Percentiles rank a stretch among this genome's conserved stretches.
These are phyloP conservation scores for Hypocryptadius cinnamomeus DNA, from an alignment of 2,113 vertebrate species.

Conservation along the genomic window DNA sequence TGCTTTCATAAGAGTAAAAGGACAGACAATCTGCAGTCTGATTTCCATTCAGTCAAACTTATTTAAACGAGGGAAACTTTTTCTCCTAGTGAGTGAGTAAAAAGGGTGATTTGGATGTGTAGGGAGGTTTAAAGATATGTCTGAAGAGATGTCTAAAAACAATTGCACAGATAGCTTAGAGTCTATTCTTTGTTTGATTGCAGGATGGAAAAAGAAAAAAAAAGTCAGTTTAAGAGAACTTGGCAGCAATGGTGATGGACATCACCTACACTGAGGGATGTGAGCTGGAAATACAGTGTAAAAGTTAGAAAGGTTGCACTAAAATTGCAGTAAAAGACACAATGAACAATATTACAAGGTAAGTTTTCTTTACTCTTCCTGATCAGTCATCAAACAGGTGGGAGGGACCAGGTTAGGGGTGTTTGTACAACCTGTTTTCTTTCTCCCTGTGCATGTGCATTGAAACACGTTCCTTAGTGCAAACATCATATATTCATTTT, in stretches of 20 bases:
- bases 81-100: neutral
- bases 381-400: neutral
- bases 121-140: neutral
- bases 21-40: neutral
- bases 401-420: neutral
- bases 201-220: neutral
- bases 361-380: neutral
- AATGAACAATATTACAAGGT: neutral
- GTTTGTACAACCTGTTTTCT: neutral
- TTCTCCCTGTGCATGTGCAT: neutral
- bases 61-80: neutral
- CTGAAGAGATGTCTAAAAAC: neutral
- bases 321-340: neutral
- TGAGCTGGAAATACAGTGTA: neutral
- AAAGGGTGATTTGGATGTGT: neutral
- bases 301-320: neutral
- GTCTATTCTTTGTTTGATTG: neutral
- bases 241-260: neutral
- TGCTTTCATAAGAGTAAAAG: slow-evolving; percentile 24
- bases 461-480: neutral
- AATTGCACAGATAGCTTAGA: neutral
- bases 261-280: neutral
- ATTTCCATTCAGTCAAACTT: neutral
- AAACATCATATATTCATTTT: neutral
- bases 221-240: neutral